Evolutionary conservation across 2,113 vertebrate genomes (phyloP).

Genomic region (Centrocercus urophasianus): DNA sequence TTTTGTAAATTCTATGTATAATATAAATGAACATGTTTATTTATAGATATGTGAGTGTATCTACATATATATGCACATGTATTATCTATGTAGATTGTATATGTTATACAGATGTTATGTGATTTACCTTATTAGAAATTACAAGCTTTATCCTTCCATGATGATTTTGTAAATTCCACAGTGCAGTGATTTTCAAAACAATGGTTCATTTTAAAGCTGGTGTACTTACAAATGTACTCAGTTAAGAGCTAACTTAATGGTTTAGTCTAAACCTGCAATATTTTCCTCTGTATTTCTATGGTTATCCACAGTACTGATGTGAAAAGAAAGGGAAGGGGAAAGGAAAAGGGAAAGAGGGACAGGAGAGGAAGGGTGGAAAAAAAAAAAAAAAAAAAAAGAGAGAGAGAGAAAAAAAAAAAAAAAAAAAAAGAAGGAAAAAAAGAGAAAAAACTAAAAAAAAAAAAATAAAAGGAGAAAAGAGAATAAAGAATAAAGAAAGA

Average conservation of each 20-base stretch:
- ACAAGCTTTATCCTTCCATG: background rate
- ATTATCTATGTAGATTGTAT: background rate
- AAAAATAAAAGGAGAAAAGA: background rate
- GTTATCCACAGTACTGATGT: background rate
- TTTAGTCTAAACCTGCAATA: background rate
- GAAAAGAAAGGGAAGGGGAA: background rate
- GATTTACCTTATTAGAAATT: background rate
- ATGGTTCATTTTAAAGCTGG: background rate
- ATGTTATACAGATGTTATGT: background rate
- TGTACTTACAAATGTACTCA: background rate
- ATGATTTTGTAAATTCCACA: background rate
- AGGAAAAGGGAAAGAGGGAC: background rate
- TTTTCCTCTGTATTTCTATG: background rate
- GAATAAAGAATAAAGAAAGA: background rate
- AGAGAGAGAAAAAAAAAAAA: too few relatives aligned
- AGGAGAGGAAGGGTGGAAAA: background rate
- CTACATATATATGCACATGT: background rate
- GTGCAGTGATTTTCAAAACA: background rate
- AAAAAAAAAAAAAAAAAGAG: too few relatives aligned
- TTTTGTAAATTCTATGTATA: background rate
- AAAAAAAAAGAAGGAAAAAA: too few relatives aligned
- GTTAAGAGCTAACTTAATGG: background rate
- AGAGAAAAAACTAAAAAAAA: too few relatives aligned
- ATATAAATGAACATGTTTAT: too few relatives aligned
- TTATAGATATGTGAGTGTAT: background rate